Evolutionary conservation across 2,797 vertebrate genomes (phyloP), one percentile per base, ranked within the genome.

Genomic region (Syngnathus rostellatus): DNA sequence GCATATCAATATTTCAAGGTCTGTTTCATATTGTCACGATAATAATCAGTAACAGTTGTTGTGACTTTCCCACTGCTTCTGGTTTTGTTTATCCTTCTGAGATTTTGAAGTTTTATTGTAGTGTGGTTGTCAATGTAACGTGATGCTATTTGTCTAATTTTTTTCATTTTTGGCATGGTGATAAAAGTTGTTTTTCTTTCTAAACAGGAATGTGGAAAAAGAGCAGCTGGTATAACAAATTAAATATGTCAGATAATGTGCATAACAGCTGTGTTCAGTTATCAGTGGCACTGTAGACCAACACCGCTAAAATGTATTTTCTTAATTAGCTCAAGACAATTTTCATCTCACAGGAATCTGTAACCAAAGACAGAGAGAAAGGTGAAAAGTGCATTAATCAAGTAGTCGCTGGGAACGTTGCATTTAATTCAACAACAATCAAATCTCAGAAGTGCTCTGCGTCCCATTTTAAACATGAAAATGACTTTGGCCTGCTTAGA

Each of bases 301-400:
- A n/a, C 38, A n/a, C 19, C 8, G 39, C 38, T 2, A 6, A 38
- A 21, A n/a, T 11, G 8, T 9, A 40, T 41, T 40, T n/a, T 21
- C 38, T n/a, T 60, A 21, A 60, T 60, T 60, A 41, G 38, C 38
- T 3, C 2, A 1, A 12, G 58, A 41, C 38, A 60, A 40, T n/a
- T 60, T 40, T n/a, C 58, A 40, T 39, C 58, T 40, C 58, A 21
- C 38, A 41, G 58, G 17, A 39, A 19, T 60, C 38, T 60, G 19
- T 10, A 60, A 40, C 38, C 19, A 21, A 41, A 25, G 12, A 57
- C 37, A 57, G 55, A 57, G 25, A 1, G 25, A 21, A 7, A 57
- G 14, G 55, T 57, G 55, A 60, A 40, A 40, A 39, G 38, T 41
- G 58, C 58, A 40, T 21, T 38, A 40, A 60, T 60, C 38, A 57